Conservation (phyloP, 2,113 vertebrate species). For the Gobius niger region DNA sequence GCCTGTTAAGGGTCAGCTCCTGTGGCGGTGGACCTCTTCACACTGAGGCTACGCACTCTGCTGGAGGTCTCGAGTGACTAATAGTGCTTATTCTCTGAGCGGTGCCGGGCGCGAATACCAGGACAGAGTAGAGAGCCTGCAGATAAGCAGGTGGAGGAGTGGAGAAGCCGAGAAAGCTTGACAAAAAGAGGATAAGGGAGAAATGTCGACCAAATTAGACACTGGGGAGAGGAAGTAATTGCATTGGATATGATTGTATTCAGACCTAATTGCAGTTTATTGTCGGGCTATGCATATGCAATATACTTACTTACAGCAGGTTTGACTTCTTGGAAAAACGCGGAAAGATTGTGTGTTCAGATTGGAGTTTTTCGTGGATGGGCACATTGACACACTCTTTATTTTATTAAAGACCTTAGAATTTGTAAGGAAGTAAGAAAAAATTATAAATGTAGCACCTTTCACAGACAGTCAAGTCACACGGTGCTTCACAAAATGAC, state of each 20-base stretch:
- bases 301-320: neutral
- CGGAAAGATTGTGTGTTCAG: neutral
- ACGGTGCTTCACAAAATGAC: no score
- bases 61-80: conserved; percentile 55
- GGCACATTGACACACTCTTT: neutral
- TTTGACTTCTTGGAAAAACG: neutral
- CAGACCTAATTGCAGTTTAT: neutral
- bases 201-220: conserved; percentile 32
- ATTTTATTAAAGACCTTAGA: no score
- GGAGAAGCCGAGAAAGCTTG: conserved; percentile 31
- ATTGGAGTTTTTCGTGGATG: neutral
- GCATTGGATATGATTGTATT: neutral
- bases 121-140: conserved; percentile 45
- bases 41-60: conserved; percentile 48
- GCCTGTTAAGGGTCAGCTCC: conserved; percentile 59
- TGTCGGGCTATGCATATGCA: neutral
- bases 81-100: conserved; percentile 54
- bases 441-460: no score
- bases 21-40: conserved; percentile 37
- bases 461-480: no score
- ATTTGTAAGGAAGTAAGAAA: no score
- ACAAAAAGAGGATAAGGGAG: conserved; percentile 38
- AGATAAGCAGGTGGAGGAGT: conserved; percentile 53
- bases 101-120: conserved; percentile 40
- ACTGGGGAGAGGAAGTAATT: neutral